Evolutionary conservation across 2,797 vertebrate species (phyloP).

Genomic region (Numenius phaeopus): DNA sequence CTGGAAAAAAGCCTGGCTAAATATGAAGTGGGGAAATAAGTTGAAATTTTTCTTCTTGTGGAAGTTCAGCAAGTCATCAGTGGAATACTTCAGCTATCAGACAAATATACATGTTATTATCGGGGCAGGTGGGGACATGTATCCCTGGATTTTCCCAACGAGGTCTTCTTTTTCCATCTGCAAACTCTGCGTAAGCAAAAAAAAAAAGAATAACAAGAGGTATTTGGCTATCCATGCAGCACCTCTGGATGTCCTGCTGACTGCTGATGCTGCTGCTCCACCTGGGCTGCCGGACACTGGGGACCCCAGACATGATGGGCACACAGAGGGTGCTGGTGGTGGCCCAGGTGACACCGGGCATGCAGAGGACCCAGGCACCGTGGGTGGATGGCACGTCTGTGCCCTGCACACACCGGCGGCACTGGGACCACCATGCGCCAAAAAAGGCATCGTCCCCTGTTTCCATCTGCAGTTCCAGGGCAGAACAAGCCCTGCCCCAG

Average conservation of each 20-base stretch:
- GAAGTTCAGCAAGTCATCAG: neutral
- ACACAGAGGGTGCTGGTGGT: neutral
- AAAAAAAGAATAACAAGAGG: neutral
- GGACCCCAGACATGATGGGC: accelerated
- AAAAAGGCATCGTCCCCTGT: accelerated
- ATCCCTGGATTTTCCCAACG: neutral
- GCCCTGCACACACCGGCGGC: accelerated
- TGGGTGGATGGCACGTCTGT: accelerated
- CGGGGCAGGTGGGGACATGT: accelerated
- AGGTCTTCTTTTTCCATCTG: neutral
- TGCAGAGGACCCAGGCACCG: accelerated
- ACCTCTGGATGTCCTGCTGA: neutral
- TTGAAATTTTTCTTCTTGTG: neutral
- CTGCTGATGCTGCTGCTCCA: neutral
- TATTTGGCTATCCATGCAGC: neutral
- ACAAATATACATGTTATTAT: accelerated
- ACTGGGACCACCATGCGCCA: accelerated
- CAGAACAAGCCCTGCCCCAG: neutral
- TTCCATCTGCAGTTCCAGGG: accelerated
- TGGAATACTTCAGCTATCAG: neutral
- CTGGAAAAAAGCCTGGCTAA: neutral
- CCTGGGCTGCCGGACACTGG: neutral
- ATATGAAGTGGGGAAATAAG: neutral
- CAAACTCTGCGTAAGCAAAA: neutral
- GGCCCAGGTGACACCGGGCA: no score